phyloP scores from a whole-genome alignment of 1,140 invertebrate genomes.

The Oscheius sp. region DNA sequence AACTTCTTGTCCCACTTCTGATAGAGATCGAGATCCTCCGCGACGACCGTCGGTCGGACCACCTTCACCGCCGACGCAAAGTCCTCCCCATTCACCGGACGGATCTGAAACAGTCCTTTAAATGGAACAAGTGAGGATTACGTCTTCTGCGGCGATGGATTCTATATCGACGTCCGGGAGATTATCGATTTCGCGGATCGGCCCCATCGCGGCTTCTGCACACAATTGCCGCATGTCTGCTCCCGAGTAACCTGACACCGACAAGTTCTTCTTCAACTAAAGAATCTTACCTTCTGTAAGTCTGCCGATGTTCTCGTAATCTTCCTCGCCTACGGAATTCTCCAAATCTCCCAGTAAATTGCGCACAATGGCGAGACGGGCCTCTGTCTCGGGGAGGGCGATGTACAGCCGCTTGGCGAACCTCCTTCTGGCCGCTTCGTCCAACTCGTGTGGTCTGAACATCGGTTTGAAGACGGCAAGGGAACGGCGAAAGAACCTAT shows the following conservation, averaged over 20 bases:
- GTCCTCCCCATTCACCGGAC: conserved; percentile 24
- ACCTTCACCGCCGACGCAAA: conserved; percentile 23
- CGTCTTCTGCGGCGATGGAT: conserved; percentile 40
- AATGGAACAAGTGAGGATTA: conserved; percentile 3
- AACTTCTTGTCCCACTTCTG: conserved; percentile 40
- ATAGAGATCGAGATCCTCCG: conserved; percentile 32
- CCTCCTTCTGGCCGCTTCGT: conserved; percentile 80
- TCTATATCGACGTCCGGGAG: conserved; percentile 33
- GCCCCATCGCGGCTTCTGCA: conserved; percentile 48
- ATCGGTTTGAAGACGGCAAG: conserved; percentile 6
- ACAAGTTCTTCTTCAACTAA: neutral
- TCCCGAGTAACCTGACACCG: conserved; percentile 44
- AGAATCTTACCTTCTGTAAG: conserved; percentile 71
- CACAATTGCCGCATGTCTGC: conserved; percentile 50
- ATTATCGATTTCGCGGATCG: conserved; percentile 45
- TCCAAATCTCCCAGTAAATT: conserved; percentile 73
- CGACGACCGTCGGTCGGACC: conserved; percentile 37
- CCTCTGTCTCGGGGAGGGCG: conserved; percentile 77
- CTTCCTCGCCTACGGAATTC: conserved; percentile 71
- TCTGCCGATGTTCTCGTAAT: conserved; percentile 69
- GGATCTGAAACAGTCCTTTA: conserved; percentile 31
- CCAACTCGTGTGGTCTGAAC: conserved; percentile 76
- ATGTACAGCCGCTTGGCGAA: conserved; percentile 94
- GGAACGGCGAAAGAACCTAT: conserved; percentile 69
- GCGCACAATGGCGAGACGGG: conserved; percentile 74